Conservation (phyloP, 2,888 invertebrate genomes). For the Nymphalis urticae region DNA sequence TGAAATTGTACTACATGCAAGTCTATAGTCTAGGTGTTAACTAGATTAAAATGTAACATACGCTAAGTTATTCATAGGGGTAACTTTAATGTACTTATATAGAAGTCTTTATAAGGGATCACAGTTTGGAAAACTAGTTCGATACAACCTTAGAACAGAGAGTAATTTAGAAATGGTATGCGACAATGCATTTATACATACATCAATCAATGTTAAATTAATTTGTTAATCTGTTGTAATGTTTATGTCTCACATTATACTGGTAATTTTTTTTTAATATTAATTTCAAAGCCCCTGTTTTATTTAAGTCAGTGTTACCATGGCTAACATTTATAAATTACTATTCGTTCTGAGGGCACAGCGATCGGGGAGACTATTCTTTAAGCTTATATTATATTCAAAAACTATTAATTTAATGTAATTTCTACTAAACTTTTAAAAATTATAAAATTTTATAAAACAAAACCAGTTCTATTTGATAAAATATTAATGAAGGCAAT, state of each 20-base stretch:
- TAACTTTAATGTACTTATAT: constrained; percentile 68
- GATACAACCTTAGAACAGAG: constrained; percentile 48
- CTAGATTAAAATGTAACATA: constrained; percentile 40
- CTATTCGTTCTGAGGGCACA: constrained; percentile 20
- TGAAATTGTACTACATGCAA: constrained; percentile 35
- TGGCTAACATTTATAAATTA: constrained; percentile 11
- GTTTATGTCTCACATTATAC: background rate
- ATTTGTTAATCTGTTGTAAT: background rate
- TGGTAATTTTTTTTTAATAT: background rate
- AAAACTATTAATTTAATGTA: constrained; percentile 12
- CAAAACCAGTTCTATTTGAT: background rate
- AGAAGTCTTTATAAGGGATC: constrained; percentile 82
- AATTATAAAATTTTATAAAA: background rate
- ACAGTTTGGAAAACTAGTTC: constrained; percentile 80
- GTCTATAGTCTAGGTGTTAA: constrained; percentile 42
- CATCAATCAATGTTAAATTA: background rate
- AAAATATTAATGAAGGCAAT: no score
- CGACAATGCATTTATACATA: background rate
- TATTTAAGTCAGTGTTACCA: background rate
- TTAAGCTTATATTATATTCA: constrained; percentile 35
- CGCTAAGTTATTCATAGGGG: constrained; percentile 47
- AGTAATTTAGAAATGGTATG: constrained; percentile 15
- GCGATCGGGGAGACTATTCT: constrained; percentile 36
- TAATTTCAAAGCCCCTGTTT: background rate
- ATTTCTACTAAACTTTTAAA: background rate